phyloP scores from a whole-genome alignment of 2,797 vertebrate species.

The Enteromius treurensis region DNA sequence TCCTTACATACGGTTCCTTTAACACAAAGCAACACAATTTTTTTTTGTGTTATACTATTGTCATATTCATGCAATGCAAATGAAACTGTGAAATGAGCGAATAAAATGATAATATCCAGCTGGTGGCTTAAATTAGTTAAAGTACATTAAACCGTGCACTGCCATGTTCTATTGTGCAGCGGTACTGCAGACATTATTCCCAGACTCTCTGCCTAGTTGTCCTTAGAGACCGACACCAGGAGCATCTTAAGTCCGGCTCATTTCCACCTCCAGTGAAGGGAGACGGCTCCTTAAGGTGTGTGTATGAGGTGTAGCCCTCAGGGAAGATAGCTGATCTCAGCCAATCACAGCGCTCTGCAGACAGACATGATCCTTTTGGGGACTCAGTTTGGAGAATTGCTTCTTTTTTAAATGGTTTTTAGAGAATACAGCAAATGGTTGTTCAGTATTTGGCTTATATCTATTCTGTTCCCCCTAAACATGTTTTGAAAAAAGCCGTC shows the following conservation, averaged over 20 bases:
- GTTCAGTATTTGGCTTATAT: not conserved
- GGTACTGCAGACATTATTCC: conserved; percentile 35
- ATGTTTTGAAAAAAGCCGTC: no score
- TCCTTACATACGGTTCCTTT: no score
- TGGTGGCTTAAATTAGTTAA: conserved; percentile 9
- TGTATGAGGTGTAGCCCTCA: conserved; percentile 71
- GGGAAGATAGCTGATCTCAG: conserved; percentile 77
- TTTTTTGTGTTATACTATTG: no score
- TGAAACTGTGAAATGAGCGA: not conserved
- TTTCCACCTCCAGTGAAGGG: conserved; percentile 85
- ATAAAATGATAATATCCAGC: conserved; percentile 8
- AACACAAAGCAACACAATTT: no score
- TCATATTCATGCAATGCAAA: conserved; percentile 13
- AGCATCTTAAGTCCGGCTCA: conserved; percentile 77
- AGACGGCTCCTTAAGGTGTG: conserved; percentile 80
- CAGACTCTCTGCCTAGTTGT: conserved; percentile 15
- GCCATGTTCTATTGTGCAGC: conserved; percentile 17
- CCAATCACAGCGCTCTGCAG: conserved; percentile 70
- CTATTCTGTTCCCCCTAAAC: not conserved
- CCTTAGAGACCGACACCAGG: conserved; percentile 53
- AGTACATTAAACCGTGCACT: conserved; percentile 17
- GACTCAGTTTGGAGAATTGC: not conserved
- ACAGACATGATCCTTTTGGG: conserved; percentile 63
- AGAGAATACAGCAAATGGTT: not conserved
- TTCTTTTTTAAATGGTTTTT: not conserved